These are phyloP conservation scores for Craterocephalus amniculus DNA, from an alignment of 2,797 vertebrate genomes.

Conservation along the genomic window DNA sequence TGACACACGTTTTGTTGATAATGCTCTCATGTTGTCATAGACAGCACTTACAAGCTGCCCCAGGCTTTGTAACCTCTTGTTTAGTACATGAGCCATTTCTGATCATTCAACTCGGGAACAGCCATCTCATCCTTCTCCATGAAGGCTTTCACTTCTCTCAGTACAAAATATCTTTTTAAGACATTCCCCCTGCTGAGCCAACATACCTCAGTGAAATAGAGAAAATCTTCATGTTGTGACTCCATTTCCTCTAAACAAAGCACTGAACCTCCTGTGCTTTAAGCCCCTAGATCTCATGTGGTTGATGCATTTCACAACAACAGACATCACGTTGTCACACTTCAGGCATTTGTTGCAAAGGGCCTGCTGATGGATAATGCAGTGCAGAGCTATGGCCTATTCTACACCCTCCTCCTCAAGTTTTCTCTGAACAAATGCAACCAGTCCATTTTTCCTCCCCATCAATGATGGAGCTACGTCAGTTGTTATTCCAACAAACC, in stretches of 20 bases:
- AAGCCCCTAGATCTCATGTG: constrained; percentile 42
- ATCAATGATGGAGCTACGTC: too few relatives aligned
- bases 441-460: constrained; percentile 50
- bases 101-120: too few relatives aligned
- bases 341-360: constrained; percentile 36
- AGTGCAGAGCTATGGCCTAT: constrained; percentile 21
- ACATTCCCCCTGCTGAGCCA: constrained; percentile 37
- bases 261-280: constrained; percentile 13
- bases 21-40: too few relatives aligned
- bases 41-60: too few relatives aligned
- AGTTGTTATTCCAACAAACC: too few relatives aligned
- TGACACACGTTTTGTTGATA: too few relatives aligned
- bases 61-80: not conserved
- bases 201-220: constrained; percentile 35
- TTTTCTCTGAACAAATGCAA: constrained; percentile 3
- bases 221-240: constrained; percentile 37
- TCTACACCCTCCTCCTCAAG: constrained; percentile 11
- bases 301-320: constrained; percentile 46
- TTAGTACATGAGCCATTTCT: too few relatives aligned
- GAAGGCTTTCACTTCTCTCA: constrained; percentile 48
- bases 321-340: constrained; percentile 33
- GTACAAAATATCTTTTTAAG: constrained; percentile 34
- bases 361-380: constrained; percentile 51
- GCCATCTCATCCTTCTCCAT: constrained; percentile 1
- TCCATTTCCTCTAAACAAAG: constrained; percentile 50